Base-by-base conservation (phyloP, 2,888 invertebrate species). In the Acleris sparsana region DNA sequence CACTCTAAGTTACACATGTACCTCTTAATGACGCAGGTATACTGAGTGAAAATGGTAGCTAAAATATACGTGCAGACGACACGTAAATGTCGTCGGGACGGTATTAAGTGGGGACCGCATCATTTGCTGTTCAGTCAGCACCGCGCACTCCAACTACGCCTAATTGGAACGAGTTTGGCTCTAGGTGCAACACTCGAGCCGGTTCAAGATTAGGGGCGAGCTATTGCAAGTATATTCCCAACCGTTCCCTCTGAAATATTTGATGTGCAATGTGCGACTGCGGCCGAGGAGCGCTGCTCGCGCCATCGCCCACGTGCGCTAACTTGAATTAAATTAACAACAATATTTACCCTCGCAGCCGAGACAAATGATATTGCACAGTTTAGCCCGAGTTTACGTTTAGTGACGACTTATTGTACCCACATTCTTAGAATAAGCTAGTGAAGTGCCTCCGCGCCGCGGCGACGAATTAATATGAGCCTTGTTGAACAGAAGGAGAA, bases 121-220 rank as follows among this genome's bases (percentile, higher is more conserved):
- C 92, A 91, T 92, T 92, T 90, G 88, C 89, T 86, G 89, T 88
- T 89, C 90, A 89, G 89, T 87, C 87, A 84, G 86, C 86, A 82
- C 82, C 85, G 88, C 87, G 86, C 86, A 85, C 90, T 89, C 87
- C 89, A 89, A 90, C 91, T 90, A 87, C 85, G 89, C 85, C 89
- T 92, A 92, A 92, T 92, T 92, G 92, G 92, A 91, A 88, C 87
- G 83, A 91, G 89, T 91, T 92, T 91, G 92, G 92, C 91, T 92
- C 86, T 92, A 92, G 92, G 92, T 92, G 92, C 90, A 88, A 87
- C 84, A 88, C 92, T 91, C 83, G 84, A 91, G 84, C 87, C 89
- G 88, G 90, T 90, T 92, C 89, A 89, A 91, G 92, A 90, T 90
- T 89, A 89, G 88, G 81, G 85, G 87, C 88, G 86, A 88, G 85